Evolutionary conservation across 2,888 invertebrate genomes (phyloP).

Genomic region (Bhutanitis thaidina): DNA sequence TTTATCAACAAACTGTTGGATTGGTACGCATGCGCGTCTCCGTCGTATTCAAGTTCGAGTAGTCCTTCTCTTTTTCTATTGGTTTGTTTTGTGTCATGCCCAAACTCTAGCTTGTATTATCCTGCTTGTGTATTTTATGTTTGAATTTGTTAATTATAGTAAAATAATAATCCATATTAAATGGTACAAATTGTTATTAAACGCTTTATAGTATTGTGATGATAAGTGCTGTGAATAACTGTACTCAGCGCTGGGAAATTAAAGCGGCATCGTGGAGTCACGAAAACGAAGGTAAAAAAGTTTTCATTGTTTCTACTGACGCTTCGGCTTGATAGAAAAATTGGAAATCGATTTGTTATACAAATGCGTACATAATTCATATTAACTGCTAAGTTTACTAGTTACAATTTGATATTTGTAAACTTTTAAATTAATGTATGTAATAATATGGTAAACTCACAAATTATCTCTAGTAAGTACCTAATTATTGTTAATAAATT

Average conservation of each 20-base stretch:
- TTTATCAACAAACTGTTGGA: conserved; percentile 52
- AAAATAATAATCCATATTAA: conserved; percentile 46
- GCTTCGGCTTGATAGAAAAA: conserved; percentile 44
- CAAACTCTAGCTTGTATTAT: conserved; percentile 63
- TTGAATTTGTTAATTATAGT: conserved; percentile 46
- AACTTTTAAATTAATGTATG: not conserved
- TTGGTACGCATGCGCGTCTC: conserved; percentile 68
- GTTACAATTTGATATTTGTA: not conserved
- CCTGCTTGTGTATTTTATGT: conserved; percentile 69
- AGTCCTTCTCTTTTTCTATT: conserved; percentile 70
- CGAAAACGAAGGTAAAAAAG: conserved; percentile 79
- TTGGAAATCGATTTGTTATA: conserved; percentile 43
- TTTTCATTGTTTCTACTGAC: conserved; percentile 64
- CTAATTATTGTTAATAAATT: not conserved
- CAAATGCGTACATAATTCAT: conserved; percentile 17
- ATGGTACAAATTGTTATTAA: conserved; percentile 63
- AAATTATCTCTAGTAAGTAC: too few species aligned
- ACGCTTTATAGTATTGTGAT: conserved; percentile 73
- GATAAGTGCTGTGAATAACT: conserved; percentile 78
- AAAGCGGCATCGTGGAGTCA: conserved; percentile 81
- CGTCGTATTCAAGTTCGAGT: conserved; percentile 50
- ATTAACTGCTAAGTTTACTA: not conserved
- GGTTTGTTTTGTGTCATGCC: conserved; percentile 77
- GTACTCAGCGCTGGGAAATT: conserved; percentile 75
- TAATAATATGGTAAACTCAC: too few species aligned